These are phyloP conservation scores for Drosophila flavopinicola DNA, from an alignment of 2,888 invertebrate species.

Conservation along the genomic window DNA sequence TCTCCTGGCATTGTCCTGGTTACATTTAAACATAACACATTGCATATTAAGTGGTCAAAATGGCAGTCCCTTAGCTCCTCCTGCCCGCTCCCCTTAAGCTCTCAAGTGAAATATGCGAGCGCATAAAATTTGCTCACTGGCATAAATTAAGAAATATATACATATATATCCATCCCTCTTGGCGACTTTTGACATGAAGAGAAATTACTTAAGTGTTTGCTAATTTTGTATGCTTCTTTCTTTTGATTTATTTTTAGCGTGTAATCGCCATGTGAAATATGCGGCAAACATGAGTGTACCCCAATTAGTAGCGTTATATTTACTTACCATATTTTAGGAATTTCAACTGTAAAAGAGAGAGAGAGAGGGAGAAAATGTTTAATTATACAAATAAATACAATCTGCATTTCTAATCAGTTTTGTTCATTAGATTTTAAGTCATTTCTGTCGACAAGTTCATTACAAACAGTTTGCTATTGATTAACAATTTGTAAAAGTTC, in stretches of 20 bases:
- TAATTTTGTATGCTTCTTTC: constrained; percentile 69
- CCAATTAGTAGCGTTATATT: constrained; percentile 62
- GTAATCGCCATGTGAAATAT: constrained; percentile 44
- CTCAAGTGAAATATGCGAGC: constrained; percentile 54
- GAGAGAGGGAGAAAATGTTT: constrained; percentile 14
- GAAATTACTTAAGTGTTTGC: constrained; percentile 56
- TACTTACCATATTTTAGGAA: constrained; percentile 66
- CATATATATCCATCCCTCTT: too few relatives aligned
- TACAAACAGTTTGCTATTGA: constrained; percentile 17
- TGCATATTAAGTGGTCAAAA: constrained; percentile 78
- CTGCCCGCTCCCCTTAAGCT: constrained; percentile 33
- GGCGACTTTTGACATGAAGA: constrained; percentile 65
- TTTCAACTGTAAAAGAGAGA: constrained; percentile 50
- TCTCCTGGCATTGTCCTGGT: constrained; percentile 75
- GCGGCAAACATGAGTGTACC: constrained; percentile 19
- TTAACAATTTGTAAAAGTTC: constrained; percentile 34
- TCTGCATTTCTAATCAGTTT: constrained; percentile 15
- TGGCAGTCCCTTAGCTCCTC: constrained; percentile 14
- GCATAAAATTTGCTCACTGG: constrained; percentile 56
- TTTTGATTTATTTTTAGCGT: constrained; percentile 5
- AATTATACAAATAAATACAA: background rate
- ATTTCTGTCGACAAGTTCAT: constrained; percentile 14
- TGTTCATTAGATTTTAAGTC: background rate
- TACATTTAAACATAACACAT: constrained; percentile 79
- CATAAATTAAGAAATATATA: constrained; percentile 77